Evolutionary conservation across 1,140 invertebrate genomes (phyloP).

Genomic region (Telenomus remus): DNA sequence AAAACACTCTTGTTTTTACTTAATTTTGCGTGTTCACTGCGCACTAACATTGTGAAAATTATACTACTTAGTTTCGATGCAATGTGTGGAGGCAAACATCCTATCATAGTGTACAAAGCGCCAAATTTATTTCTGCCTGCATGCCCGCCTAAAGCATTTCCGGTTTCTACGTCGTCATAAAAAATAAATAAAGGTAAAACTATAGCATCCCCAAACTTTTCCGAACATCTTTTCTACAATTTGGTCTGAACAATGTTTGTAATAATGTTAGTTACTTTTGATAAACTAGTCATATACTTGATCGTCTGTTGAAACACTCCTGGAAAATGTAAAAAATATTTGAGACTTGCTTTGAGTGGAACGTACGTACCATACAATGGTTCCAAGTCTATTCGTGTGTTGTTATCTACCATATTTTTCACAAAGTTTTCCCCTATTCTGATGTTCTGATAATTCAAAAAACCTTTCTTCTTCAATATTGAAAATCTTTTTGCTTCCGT

Average conservation of each 20-base stretch:
- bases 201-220: background rate
- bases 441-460: conserved; percentile 8
- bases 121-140: conserved; percentile 18
- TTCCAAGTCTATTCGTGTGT: background rate
- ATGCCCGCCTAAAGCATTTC: conserved; percentile 18
- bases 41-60: conserved; percentile 20
- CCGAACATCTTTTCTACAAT: conserved; percentile 18
- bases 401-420: background rate
- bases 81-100: conserved; percentile 19
- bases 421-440: conserved; percentile 1
- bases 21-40: conserved; percentile 9
- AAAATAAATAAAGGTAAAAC: conserved; percentile 47
- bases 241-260: conserved; percentile 27
- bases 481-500: conserved; percentile 11
- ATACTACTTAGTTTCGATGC: conserved; percentile 18
- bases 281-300: conserved; percentile 28
- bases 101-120: conserved; percentile 19
- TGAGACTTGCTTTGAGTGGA: background rate
- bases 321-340: conserved; percentile 10
- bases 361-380: conserved; percentile 1
- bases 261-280: conserved; percentile 13
- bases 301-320: conserved; percentile 5
- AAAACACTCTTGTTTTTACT: conserved; percentile 12
- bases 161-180: conserved; percentile 48
- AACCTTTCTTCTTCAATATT: conserved; percentile 11